These are phyloP conservation scores for Euura lappo DNA, from an alignment of 1,140 invertebrate genomes.

Conservation along the genomic window DNA sequence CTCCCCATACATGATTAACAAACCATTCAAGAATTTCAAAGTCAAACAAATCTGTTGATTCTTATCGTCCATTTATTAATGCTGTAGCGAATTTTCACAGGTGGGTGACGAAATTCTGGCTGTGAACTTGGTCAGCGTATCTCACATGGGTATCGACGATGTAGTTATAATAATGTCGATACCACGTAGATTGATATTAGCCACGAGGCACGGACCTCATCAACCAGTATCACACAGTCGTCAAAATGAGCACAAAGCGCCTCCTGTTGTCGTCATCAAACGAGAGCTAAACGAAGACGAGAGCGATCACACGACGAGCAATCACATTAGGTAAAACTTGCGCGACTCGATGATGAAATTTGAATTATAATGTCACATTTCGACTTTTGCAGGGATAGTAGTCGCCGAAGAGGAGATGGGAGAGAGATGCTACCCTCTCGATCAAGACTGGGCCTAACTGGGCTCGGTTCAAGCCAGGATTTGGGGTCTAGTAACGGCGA, in stretches of 20 bases:
- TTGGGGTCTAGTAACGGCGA: slow-evolving; percentile 71
- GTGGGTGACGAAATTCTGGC: slow-evolving; percentile 99
- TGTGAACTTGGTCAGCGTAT: slow-evolving; percentile 97
- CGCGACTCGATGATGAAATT: too few species aligned
- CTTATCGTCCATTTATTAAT: slow-evolving; percentile 9
- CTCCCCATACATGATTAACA: not conserved
- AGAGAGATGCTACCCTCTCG: slow-evolving; percentile 77
- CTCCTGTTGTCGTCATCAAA: slow-evolving; percentile 93
- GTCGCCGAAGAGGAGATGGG: slow-evolving; percentile 67
- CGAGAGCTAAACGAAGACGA: slow-evolving; percentile 89
- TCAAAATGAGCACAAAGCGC: slow-evolving; percentile 81
- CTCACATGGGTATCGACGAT: slow-evolving; percentile 97
- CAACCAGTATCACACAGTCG: slow-evolving; percentile 53
- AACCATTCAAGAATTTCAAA: not conserved
- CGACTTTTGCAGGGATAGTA: slow-evolving; percentile 52
- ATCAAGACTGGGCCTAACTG: slow-evolving; percentile 72
- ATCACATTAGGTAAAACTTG: slow-evolving; percentile 60
- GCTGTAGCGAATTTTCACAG: slow-evolving; percentile 49
- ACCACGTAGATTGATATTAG: slow-evolving; percentile 91
- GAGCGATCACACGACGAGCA: slow-evolving; percentile 56
- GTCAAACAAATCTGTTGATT: not conserved
- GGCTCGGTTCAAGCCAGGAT: slow-evolving; percentile 61
- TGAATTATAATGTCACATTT: not conserved
- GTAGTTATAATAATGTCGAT: slow-evolving; percentile 99
- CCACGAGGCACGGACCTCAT: slow-evolving; percentile 80